phyloP scores from a whole-genome alignment of 2,888 invertebrate species.

The Cistogaster globosa region DNA sequence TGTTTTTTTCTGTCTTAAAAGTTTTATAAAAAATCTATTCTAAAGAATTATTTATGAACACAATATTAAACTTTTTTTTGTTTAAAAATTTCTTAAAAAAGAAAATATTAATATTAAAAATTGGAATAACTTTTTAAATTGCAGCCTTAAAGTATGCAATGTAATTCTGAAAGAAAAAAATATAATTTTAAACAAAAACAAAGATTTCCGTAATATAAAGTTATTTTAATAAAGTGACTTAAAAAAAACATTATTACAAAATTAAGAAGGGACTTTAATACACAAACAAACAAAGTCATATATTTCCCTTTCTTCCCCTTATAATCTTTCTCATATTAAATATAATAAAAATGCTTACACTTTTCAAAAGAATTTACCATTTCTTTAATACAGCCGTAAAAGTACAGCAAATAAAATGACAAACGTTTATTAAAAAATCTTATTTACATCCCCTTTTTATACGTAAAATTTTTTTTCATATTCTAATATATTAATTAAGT shows the following conservation, averaged over 20 bases:
- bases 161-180: not conserved
- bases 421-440: not conserved
- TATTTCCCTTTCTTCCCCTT: not conserved
- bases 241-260: too few species aligned
- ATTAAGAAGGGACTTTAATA: too few species aligned
- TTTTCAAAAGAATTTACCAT: too few species aligned
- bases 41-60: not conserved
- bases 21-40: not conserved
- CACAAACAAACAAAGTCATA: too few species aligned
- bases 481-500: not conserved
- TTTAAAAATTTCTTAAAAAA: too few species aligned
- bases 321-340: too few species aligned
- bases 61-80: not conserved
- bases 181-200: not conserved
- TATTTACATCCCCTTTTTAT: conserved; percentile 1
- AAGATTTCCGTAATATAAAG: too few species aligned
- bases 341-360: too few species aligned
- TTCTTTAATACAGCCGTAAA: not conserved
- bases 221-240: too few species aligned
- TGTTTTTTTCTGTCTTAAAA: not conserved
- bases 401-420: not conserved
- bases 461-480: not conserved
- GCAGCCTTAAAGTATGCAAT: conserved; percentile 3
- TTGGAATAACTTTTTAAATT: not conserved
- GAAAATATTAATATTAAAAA: too few species aligned